Base-by-base conservation (phyloP, 2,797 vertebrate species). In the Paratrypauchen microcephalus region DNA sequence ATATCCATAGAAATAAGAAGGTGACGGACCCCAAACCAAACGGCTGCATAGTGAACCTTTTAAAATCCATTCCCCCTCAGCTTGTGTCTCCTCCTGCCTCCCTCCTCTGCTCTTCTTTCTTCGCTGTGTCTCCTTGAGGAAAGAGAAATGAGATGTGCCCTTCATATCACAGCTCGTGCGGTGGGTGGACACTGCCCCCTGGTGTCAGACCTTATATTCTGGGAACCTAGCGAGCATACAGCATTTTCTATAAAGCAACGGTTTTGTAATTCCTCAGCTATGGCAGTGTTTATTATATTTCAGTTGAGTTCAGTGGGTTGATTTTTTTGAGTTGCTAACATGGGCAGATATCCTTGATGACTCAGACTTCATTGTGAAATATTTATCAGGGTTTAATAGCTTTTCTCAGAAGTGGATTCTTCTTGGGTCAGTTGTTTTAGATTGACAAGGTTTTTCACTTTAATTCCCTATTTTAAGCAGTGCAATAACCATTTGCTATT, bases 101-200 rank as follows among this genome's bases (percentile, higher is more conserved):
- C 5, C 32, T 36, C 8, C 32, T 36, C 32, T 9, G 32, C 32
- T 36, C 32, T 8, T 36, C 32, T 9, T 36, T 36, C 32, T 9
- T 8, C 8, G 8, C 32, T 9, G 7, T 36, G 7, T 9, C 32
- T 36, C 8, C 32, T 36, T 36, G 32, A 36, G 32, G 32, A 36
- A 36, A 36, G 32, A 36, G 32, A 36, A 36, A 9, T 36, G 32
- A 36, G 32, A 36, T 9, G 32, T 36, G 32, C 32, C 19, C 23
- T 70, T 71, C 57, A 72, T 69, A 11, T 15, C 11, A 5, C 16
- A 39, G 2, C 64, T 47, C n/a, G 55, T 47, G 39, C 74, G 13
- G 72, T 70, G n/a, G 55, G 41, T 19, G 55, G 41, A 80, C 75
- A 86, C 85, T 89, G 88, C 91, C 92, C 84, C 81, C 86, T 21